phyloP scores from a whole-genome alignment of 2,888 invertebrate species.

The Crossocerus cetratus region DNA sequence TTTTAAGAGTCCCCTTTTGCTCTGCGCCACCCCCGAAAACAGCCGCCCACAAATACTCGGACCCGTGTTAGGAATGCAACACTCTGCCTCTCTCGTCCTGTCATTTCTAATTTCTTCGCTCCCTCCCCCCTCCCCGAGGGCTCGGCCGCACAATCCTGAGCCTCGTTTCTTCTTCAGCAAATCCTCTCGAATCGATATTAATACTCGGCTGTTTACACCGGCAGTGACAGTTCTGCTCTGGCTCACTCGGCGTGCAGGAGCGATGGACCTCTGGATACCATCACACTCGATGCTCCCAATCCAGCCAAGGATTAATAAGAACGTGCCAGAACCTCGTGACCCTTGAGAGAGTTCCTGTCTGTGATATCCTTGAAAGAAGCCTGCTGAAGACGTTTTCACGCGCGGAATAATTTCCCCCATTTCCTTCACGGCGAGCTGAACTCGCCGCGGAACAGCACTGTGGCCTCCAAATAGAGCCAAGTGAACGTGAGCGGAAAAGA shows the following conservation, averaged over 20 bases:
- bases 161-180: background rate
- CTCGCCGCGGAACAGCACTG: constrained; percentile 1
- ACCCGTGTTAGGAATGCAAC: constrained; percentile 51
- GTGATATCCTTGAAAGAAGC: no score
- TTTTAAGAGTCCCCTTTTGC: constrained; percentile 75
- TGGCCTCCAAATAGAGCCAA: constrained; percentile 27
- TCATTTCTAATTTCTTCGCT: constrained; percentile 55
- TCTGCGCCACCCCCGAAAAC: constrained; percentile 61
- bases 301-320: no score
- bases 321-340: no score
- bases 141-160: constrained; percentile 9
- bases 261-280: background rate
- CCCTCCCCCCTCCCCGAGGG: constrained; percentile 4
- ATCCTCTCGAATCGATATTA: constrained; percentile 2
- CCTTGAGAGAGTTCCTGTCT: no score
- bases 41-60: constrained; percentile 49
- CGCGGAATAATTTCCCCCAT: constrained; percentile 27
- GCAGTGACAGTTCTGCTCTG: background rate
- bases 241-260: background rate
- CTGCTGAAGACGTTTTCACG: no score
- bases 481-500: constrained; percentile 40
- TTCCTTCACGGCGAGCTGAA: constrained; percentile 16
- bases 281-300: background rate
- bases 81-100: constrained; percentile 17
- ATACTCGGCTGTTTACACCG: background rate